Conservation (phyloP, 64 coral and sea anemone species). For the Platygyra sinensis region DNA sequence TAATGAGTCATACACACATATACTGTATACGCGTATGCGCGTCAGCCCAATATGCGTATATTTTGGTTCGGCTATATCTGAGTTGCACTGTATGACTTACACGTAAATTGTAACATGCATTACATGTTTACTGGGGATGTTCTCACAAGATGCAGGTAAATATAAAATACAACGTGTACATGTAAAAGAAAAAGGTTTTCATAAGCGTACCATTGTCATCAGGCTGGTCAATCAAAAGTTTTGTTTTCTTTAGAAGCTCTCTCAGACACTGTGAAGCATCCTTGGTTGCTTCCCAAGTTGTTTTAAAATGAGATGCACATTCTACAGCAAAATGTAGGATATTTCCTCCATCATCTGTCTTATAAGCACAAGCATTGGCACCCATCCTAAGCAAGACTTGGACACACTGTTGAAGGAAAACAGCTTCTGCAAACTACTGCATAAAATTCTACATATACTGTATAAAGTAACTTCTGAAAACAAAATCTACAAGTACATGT, state of each 20-base stretch:
- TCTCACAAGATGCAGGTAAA: not conserved
- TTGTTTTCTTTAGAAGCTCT: slow-evolving; percentile 56
- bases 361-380: slow-evolving; percentile 37
- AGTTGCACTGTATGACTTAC: no score
- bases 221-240: slow-evolving; percentile 50
- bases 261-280: slow-evolving; percentile 65
- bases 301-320: slow-evolving; percentile 62
- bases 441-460: no score
- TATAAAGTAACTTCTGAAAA: no score
- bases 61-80: no score
- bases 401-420: slow-evolving; percentile 64
- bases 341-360: slow-evolving; percentile 69
- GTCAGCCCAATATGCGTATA: no score
- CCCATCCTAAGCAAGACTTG: slow-evolving; percentile 73
- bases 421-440: not conserved
- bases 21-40: no score
- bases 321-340: slow-evolving; percentile 91
- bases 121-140: no score
- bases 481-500: no score
- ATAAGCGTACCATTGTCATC: slow-evolving; percentile 62
- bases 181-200: no score
- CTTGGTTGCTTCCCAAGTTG: not conserved
- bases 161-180: not conserved
- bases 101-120: no score
- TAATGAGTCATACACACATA: no score